Evolutionary conservation across 2,888 invertebrate species (phyloP), one percentile per base, ranked within the genome.

Genomic region (Oligia fasciuncula): DNA sequence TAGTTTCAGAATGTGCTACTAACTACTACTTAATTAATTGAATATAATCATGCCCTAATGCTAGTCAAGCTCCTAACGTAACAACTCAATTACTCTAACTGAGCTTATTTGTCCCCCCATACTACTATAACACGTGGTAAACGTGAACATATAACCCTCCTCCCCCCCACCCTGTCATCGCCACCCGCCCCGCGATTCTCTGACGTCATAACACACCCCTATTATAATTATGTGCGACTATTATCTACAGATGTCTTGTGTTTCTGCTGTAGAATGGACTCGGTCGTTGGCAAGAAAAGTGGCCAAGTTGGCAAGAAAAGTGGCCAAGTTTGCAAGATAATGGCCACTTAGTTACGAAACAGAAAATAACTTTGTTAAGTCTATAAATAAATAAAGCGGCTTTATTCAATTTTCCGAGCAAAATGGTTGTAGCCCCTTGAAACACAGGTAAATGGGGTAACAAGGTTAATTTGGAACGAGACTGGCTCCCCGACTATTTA

Each of bases 181-280:
- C 74, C 51, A 72, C 29, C 76, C 80, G 63, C 65, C 63, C 65
- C 11, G 43, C 51, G 43, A 62, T 6, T 72, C 66, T 72, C 17
- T 85, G 87, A 84, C 84, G 84, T 84, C 84, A 84, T 73, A 76
- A 69, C 87, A 80, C 74, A 77, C 84, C 80, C 63, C 76, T 40
- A 40, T 40, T 40, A 40, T 40, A 40, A 57, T 69, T 80, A 66
- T 76, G 66, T 46, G 73, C 35, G 43, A 70, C 63, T 74, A 75
- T 75, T 76, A 79, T 79, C 51, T 87, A 74, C 43, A 62, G 66
- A 54, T 35, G 14, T 77, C 80, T 76, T 73, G 75, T 84, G 84
- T 87, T 74, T 57, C 43, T 43, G 54, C 14, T 35, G 62, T 14
- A 71, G 23, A 66, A 67, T 63, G 14, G 40, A 35, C 43, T 66